Evolutionary conservation across 2,888 invertebrate genomes (phyloP).

Genomic region (Eulithis testata): DNA sequence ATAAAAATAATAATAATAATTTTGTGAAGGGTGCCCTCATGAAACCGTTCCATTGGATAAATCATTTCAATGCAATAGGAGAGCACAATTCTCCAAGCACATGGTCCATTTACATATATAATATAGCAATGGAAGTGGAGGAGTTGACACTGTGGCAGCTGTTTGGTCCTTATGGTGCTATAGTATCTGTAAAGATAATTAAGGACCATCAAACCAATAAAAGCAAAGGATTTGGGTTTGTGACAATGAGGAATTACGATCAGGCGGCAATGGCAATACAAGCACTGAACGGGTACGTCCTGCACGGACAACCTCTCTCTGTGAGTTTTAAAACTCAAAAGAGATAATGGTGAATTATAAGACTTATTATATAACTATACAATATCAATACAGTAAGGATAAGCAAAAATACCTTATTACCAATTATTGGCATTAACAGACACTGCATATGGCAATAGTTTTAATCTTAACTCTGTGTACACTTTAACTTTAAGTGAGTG

Average conservation of each 20-base stretch:
- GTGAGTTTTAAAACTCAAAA: slow-evolving; percentile 84
- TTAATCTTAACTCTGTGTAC: slow-evolving; percentile 63
- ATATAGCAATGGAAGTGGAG: slow-evolving; percentile 81
- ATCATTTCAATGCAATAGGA: slow-evolving; percentile 79
- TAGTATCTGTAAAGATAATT: slow-evolving; percentile 83
- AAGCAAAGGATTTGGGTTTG: slow-evolving; percentile 84
- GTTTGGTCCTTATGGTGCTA: slow-evolving; percentile 84
- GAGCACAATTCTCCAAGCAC: slow-evolving; percentile 80
- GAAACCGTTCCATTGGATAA: slow-evolving; percentile 81
- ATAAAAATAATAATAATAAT: slow-evolving; percentile 81
- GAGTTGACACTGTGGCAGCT: slow-evolving; percentile 82
- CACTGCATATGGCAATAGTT: slow-evolving; percentile 64
- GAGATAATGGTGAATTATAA: slow-evolving; percentile 79
- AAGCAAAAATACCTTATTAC: slow-evolving; percentile 71
- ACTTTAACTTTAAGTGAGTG: slow-evolving; percentile 65
- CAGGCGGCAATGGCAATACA: slow-evolving; percentile 84
- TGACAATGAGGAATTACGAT: slow-evolving; percentile 83
- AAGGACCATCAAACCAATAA: slow-evolving; percentile 83
- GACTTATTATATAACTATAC: slow-evolving; percentile 69
- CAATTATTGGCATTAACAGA: slow-evolving; percentile 68
- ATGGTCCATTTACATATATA: slow-evolving; percentile 84
- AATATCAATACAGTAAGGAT: slow-evolving; percentile 82
- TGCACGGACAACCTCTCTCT: slow-evolving; percentile 79
- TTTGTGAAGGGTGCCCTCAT: slow-evolving; percentile 76
- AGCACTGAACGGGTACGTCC: slow-evolving; percentile 78